These are phyloP conservation scores for Rhinichthys osculus DNA, from an alignment of 2,797 vertebrate species.

Conservation along the genomic window DNA sequence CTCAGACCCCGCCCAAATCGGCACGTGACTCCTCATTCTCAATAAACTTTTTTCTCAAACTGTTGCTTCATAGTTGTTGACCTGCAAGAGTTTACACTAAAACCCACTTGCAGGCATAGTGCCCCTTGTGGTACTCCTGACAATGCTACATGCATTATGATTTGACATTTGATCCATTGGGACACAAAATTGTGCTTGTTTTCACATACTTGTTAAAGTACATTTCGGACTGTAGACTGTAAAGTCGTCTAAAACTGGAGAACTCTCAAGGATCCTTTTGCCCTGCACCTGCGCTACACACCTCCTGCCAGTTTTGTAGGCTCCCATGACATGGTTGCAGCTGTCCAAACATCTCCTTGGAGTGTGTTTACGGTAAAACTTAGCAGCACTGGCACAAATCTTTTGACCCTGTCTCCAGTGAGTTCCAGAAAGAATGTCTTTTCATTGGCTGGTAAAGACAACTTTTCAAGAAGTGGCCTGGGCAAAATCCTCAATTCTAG, in stretches of 20 bases:
- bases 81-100: background rate
- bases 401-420: slow-evolving; percentile 1
- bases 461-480: background rate
- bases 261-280: background rate
- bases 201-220: background rate
- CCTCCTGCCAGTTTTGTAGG: slow-evolving; percentile 36
- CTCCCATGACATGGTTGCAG: slow-evolving; percentile 22
- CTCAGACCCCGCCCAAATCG: too few relatives aligned
- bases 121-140: background rate
- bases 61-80: background rate
- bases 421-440: background rate
- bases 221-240: background rate
- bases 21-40: too few relatives aligned
- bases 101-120: background rate
- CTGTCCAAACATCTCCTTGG: slow-evolving; percentile 37
- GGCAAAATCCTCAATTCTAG: background rate
- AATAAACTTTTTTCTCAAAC: background rate
- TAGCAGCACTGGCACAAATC: slow-evolving; percentile 9
- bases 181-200: background rate
- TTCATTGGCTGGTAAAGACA: slow-evolving; percentile 12
- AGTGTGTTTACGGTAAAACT: slow-evolving; percentile 35
- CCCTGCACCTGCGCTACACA: slow-evolving; percentile 31
- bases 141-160: background rate
- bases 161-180: background rate
- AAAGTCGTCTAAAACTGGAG: slow-evolving; percentile 5